Evolutionary conservation across 2,113 vertebrate species (phyloP), one percentile per base, ranked within the genome.

Genomic region (Atlantisia rogersi): DNA sequence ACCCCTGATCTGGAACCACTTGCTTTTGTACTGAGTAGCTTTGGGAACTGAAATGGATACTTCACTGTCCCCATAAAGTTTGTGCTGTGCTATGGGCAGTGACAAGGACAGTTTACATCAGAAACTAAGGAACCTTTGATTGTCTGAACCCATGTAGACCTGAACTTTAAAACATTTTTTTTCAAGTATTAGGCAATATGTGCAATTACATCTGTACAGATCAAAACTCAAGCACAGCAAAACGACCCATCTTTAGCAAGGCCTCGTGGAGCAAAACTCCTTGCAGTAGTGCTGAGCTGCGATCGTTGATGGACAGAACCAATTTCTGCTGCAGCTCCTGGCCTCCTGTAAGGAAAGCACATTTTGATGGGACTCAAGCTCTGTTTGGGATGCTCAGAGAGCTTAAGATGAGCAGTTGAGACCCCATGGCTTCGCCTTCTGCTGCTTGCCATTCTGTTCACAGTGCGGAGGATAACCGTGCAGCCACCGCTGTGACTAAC

Each of bases 391-490:
- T 53, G 11, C 62, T 69, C 1, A 4, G 13, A 69, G 55, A 32
- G 28, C n/a, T 71, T 55, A 40, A 82, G 82, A 74, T 65, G 78
- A 88, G 59, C 35, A 42, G 17, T 8, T 74, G 85, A 82, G 85
- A 44, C 52, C 74, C 87, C 25, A 20, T 0, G 2, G 88, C 60
- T 96, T 80, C 2, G 5, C 63, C 52, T 86, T 92, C 67, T 95
- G 92, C 75, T 93, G 79, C 85, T 94, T 1, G 0, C 42, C 24
- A 40, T 92, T 90, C 68, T 90, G 82, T 18, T 96, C 79, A 81
- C 85, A 56, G 56, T 25, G 46, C 1, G 5, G 53, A 26, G 71
- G 39, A 16, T 85, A 64, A 73, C 35, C 7, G 40, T 82, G 53
- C 86, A 77, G 63, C 56, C 6, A 1, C 52, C 67, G 73, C 75